Evolutionary conservation across 2,113 vertebrate genomes (phyloP).

Genomic region (Pterocles orientalis): DNA sequence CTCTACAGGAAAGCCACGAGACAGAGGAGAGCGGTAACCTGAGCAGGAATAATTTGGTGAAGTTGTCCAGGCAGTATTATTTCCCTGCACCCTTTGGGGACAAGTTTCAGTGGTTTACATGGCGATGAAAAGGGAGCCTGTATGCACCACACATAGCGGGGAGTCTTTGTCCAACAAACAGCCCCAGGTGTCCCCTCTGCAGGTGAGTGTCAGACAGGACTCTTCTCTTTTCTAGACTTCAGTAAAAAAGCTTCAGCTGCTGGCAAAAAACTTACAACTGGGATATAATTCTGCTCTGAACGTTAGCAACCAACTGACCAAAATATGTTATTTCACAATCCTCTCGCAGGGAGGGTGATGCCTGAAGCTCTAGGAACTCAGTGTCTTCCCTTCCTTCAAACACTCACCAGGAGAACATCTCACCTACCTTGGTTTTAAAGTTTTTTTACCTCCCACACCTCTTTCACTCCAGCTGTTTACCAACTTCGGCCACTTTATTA

Average conservation of each 20-base stretch:
- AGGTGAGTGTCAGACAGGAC: background rate
- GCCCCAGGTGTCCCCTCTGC: background rate
- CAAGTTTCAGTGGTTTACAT: background rate
- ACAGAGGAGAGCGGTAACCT: background rate
- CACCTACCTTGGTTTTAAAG: background rate
- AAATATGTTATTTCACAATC: background rate
- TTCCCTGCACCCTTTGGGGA: background rate
- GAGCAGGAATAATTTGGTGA: background rate
- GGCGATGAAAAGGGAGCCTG: background rate
- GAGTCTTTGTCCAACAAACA: background rate
- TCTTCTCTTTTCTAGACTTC: background rate
- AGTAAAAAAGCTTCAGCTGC: background rate
- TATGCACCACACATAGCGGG: fast-evolving
- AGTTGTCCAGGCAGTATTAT: background rate
- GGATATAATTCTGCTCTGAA: background rate
- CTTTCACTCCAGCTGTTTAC: background rate
- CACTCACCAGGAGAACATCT: background rate
- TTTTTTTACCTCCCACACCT: background rate
- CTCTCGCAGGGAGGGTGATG: background rate
- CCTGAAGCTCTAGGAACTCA: background rate
- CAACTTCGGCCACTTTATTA: background rate
- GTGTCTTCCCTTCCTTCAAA: background rate
- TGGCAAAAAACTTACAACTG: background rate
- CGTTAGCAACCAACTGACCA: background rate
- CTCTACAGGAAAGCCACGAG: background rate